These are phyloP conservation scores for Mycetomoellerius zeteki DNA, from an alignment of 1,140 invertebrate genomes.

Conservation along the genomic window DNA sequence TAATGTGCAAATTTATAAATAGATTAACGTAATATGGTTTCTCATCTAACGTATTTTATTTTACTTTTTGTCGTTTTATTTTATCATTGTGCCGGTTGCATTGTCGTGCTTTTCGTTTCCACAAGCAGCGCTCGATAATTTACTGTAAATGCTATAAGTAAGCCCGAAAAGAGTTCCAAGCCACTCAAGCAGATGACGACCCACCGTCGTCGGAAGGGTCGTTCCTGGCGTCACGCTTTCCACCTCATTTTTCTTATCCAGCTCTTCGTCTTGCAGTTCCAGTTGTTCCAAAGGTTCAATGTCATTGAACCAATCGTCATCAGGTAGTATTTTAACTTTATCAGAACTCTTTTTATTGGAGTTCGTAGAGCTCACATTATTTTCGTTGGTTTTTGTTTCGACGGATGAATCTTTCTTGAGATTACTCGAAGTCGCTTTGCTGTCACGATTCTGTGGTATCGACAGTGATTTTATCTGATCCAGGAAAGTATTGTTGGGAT, in stretches of 20 bases:
- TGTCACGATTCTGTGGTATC: neutral
- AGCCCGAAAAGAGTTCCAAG: slow-evolving; percentile 75
- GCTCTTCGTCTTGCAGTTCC: slow-evolving; percentile 72
- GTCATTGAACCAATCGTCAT: slow-evolving; percentile 76
- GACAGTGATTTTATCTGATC: slow-evolving; percentile 32
- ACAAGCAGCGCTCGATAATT: slow-evolving; percentile 67
- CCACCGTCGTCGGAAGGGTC: slow-evolving; percentile 69
- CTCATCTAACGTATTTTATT: neutral
- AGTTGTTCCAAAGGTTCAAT: slow-evolving; percentile 68
- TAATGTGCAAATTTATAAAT: slow-evolving; percentile 13
- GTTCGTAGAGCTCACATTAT: neutral
- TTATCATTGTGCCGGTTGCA: slow-evolving; percentile 4
- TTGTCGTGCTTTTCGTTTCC: slow-evolving; percentile 32
- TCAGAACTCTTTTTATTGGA: neutral
- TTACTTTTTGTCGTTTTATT: neutral
- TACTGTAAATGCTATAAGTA: slow-evolving; percentile 75
- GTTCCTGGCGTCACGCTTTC: slow-evolving; percentile 68
- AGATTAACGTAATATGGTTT: neutral
- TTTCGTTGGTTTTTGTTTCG: slow-evolving; percentile 43
- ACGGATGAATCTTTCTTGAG: slow-evolving; percentile 11
- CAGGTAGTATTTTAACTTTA: slow-evolving; percentile 9
- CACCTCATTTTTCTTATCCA: slow-evolving; percentile 63
- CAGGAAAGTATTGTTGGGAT: slow-evolving; percentile 26
- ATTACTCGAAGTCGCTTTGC: neutral
- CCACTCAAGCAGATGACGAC: slow-evolving; percentile 78